Evolutionary conservation across 2,113 vertebrate species (phyloP), one percentile per base, ranked within the genome.

Genomic region (Neopipo cinnamomea): DNA sequence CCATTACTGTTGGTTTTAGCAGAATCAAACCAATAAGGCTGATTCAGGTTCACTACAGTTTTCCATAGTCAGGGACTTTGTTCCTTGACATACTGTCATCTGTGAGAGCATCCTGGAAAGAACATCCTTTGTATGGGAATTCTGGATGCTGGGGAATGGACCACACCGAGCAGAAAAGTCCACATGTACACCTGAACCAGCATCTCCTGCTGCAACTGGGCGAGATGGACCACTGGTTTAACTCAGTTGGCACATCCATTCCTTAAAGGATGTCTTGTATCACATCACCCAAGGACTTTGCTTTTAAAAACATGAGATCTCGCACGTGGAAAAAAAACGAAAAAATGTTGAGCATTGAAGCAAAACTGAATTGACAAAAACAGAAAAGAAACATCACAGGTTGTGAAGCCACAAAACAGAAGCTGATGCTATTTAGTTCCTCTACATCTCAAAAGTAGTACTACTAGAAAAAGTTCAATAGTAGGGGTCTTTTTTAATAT

Each of bases 1-100:
- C 12, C 19, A 11, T 23, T 76, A 8, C 23, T 67, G 21, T 2
- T 39, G 52, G 16, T 23, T 73, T 73, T 37, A 49, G 33, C 31
- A 84, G 46, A 59, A 33, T 27, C 53, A 47, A 47, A 39, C 5
- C 37, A 27, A 56, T 4, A 12, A 0, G 4, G 11, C 23, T 76
- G 56, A 46, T 12, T 37, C 10, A 4, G 7, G 25, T 8, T 50
- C 39, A 14, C 12, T 42, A 1, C 1, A 6, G 6, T 86, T 79
- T 50, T 20, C 13, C 27, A 10, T 0, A 12, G 23, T 5, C 49
- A 37, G 17, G 52, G 52, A 22, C 15, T 50, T 58, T 27, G 37
- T 10, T 63, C 42, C 42, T 61, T 0, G 0, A 6, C 10, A 7
- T 12, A 4, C 42, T 53, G 30, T 16, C 1, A 0, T 18, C 27